A percentile compares a stretch with the other conserved stretches of the same genome.
These are phyloP conservation scores for Drosophila peninsularis DNA, from an alignment of 2,888 invertebrate genomes.

Conservation along the genomic window DNA sequence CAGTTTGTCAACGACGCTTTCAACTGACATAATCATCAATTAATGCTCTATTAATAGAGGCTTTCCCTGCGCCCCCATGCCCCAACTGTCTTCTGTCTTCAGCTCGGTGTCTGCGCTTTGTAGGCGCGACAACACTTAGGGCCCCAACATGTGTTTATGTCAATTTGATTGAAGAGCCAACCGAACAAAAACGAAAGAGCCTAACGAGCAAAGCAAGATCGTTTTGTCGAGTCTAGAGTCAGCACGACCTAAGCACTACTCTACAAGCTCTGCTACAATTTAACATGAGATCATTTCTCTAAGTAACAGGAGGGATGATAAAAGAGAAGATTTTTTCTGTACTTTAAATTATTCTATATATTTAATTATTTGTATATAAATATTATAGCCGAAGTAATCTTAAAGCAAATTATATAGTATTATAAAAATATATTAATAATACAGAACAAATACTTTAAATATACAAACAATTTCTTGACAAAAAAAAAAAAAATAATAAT, in stretches of 20 bases:
- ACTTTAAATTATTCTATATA: no score
- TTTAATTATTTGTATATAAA: no score
- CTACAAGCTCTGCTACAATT: no score
- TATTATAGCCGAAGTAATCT: no score
- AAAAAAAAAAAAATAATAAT: no score
- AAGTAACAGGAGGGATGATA: no score
- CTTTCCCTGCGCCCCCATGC: slow-evolving; percentile 27
- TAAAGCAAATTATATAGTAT: no score
- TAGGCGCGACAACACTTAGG: slow-evolving; percentile 71
- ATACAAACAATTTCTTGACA: no score
- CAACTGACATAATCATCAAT: slow-evolving; percentile 83
- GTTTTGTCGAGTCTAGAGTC: background rate
- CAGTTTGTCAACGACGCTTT: slow-evolving; percentile 82
- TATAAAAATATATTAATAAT: no score
- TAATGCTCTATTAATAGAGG: slow-evolving; percentile 81
- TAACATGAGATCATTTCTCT: no score
- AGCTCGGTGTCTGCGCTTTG: slow-evolving; percentile 27
- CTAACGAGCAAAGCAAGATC: slow-evolving; percentile 21
- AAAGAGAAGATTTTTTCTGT: no score
- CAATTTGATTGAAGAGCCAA: slow-evolving; percentile 71
- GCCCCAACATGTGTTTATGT: slow-evolving; percentile 74
- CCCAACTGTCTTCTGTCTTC: slow-evolving; percentile 7
- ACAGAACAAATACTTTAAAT: no score
- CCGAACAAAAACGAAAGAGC: slow-evolving; percentile 35
- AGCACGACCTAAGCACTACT: background rate